Evolutionary conservation across 2,113 vertebrate species (phyloP), one percentile per base, ranked within the genome.

Genomic region (Paradisaea rubra): DNA sequence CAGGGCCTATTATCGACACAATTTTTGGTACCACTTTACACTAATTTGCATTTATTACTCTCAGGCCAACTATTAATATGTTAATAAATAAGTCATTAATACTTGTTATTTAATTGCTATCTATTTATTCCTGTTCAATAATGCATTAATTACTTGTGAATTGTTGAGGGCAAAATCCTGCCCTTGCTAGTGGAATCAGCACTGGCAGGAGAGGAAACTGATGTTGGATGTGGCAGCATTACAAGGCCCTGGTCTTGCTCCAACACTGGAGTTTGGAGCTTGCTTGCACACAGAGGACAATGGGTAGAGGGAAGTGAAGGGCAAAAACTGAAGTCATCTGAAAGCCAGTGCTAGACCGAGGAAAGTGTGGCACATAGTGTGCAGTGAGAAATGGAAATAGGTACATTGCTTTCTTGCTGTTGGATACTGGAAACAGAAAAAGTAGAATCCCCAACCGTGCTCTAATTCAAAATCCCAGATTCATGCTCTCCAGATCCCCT

Each of bases 51-150:
- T 97, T 96, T 92, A 96, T 97, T 97, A 96, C 97, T 92, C 96
- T 97, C 92, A 89, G 96, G 96, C 95, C 92, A 97, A 94, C 96
- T 97, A 82, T 97, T 98, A 97, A 94, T 94, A 97, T 97, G 96
- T 97, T 97, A 98, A 97, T 98, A 96, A 98, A 97, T 82, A 97
- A 97, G 92, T 92, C 96, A 98, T 98, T 97, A 97, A 97, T 97
- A 95, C 95, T 94, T 94, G 82, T 96, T 97, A 97, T 96, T 97
- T 98, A 98, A 97, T 97, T 98, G 96, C 94, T 93, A 95, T 96
- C 87, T 97, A 97, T 98, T 98, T 98, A 97, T 98, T 98, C 89
- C 94, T 96, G 95, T 96, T 97, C 95, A 97, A 97, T 98, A 98
- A 97, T 97, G 91, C 65, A 98, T 95, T 94, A 96, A 89, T 94